Evolutionary conservation across 2,113 vertebrate species (phyloP), one percentile per base, ranked within the genome.

Genomic region (Gymnorhina tibicen): DNA sequence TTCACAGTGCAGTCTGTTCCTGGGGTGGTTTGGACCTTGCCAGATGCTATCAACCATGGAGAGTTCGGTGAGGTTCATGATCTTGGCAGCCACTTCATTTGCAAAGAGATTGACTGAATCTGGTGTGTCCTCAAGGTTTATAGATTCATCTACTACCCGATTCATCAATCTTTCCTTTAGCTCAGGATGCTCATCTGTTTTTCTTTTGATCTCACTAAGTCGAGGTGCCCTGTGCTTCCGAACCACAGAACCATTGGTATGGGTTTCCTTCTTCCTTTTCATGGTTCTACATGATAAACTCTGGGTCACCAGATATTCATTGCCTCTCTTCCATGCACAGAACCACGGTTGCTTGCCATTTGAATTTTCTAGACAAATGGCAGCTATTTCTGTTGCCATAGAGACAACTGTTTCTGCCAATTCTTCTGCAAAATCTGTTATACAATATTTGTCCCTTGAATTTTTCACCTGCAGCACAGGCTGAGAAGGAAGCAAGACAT

Each of bases 351-450:
- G 99, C 93, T 99, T 99, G 78, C 99, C 99, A 59, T 98, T 98
- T 20, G 99, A 99, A 96, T 99, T 99, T 95, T 99, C 99, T 72
- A 99, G 98, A 95, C 99, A 99, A 96, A 99, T 99, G 35, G 99
- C 99, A 91, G 99, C 99, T 79, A 99, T 98, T 97, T 99, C 99
- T 33, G 99, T 99, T 95, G 99, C 99, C 99, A 99, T 99, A 84
- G 99, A 99, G 80, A 99, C 99, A 52, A 99, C 99, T 1, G 99
- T 99, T 79, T 99, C 98, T 55, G 99, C 98, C 96, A 99, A 95
- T 96, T 99, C 99, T 93, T 99, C 99, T 8, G 99, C 99, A 84
- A 99, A 99, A 93, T 99, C 99, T 59, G 98, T 97, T 86, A 99
- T 97, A 59, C 98, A 98, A 58, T 98, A 98, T 93, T 97, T 97